Percentiles rank a stretch among this genome's conserved stretches.
These are phyloP conservation scores for Telmatherina bonti DNA, from an alignment of 2,797 vertebrate genomes.

Conservation along the genomic window DNA sequence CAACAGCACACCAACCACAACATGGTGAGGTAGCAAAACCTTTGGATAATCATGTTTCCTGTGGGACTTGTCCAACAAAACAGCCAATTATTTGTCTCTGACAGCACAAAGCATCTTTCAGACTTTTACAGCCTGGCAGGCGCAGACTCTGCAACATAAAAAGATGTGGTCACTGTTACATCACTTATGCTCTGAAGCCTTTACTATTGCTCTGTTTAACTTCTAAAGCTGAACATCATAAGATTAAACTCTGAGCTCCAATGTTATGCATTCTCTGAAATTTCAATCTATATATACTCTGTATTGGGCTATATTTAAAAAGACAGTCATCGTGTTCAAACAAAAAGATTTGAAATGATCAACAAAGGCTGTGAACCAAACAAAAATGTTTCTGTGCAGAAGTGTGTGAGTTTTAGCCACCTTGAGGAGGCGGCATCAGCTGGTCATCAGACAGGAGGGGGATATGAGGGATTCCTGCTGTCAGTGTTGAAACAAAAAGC, in stretches of 20 bases:
- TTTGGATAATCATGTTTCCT: conserved; percentile 25
- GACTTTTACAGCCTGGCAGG: neutral
- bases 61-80: conserved; percentile 8
- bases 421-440: neutral
- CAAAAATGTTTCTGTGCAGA: neutral
- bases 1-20: conserved; percentile 13
- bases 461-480: neutral
- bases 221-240: neutral
- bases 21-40: conserved; percentile 5
- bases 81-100: conserved; percentile 21
- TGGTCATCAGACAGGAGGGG: neutral
- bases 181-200: neutral
- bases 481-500: neutral
- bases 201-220: neutral
- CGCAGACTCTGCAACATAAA: neutral
- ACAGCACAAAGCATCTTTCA: conserved; percentile 16
- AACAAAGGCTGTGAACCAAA: neutral
- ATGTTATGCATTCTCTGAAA: neutral
- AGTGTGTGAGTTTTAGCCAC: neutral
- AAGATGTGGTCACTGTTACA: neutral
- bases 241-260: neutral
- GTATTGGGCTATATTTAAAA: neutral
- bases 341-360: neutral
- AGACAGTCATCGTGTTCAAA: neutral
- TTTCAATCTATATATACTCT: neutral